These are phyloP conservation scores for Conops quadrifasciatus DNA, from an alignment of 2,888 invertebrate genomes.

Conservation along the genomic window DNA sequence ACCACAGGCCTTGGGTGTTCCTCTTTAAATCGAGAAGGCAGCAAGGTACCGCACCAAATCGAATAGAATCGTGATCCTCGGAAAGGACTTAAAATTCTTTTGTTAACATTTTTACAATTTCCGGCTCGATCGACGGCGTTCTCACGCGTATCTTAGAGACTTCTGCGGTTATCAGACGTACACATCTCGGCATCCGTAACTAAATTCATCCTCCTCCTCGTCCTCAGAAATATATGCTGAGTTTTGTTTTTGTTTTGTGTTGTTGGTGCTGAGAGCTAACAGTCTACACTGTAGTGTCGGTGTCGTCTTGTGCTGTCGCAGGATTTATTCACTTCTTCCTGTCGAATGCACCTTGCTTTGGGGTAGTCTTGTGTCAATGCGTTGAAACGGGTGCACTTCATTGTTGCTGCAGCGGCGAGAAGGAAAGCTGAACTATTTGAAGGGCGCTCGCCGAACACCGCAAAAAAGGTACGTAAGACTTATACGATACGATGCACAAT, in stretches of 20 bases:
- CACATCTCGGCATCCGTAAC: background rate
- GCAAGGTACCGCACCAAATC: background rate
- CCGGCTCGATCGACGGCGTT: constrained; percentile 9
- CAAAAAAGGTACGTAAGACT: constrained; percentile 1
- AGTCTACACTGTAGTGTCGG: no score
- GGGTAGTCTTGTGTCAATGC: no score
- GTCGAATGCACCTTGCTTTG: background rate
- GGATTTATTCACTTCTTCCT: constrained; percentile 17
- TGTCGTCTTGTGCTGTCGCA: background rate
- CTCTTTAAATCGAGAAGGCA: background rate
- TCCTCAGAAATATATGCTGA: background rate
- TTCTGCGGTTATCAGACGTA: constrained; percentile 1
- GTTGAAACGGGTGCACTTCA: constrained; percentile 7
- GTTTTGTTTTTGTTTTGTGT: background rate
- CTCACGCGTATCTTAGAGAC: constrained; percentile 26
- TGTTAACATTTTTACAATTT: background rate
- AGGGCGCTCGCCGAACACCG: background rate
- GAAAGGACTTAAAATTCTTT: background rate
- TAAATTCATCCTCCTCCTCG: no score
- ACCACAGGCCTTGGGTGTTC: background rate
- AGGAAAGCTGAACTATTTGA: background rate
- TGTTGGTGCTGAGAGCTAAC: no score
- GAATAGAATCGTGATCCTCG: background rate
- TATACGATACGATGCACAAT: background rate
- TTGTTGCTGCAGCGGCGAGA: background rate